Evolutionary conservation across 2,113 vertebrate species (phyloP).

Genomic region (Nyctibius bracteatus): DNA sequence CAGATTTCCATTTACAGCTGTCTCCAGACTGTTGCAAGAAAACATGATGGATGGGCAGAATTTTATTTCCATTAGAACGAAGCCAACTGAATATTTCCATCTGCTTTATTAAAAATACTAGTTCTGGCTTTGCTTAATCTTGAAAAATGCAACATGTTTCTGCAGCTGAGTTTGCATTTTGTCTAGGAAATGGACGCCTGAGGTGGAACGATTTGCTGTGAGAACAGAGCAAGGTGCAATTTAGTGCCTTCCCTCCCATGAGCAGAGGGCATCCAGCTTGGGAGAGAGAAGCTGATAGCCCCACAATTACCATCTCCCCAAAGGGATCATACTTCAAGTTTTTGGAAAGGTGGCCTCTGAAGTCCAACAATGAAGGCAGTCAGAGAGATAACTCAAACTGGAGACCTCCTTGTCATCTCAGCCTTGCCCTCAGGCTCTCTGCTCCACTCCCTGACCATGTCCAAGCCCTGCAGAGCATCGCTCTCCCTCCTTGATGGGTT

Average conservation of each 20-base stretch:
- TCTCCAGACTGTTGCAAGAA: background rate
- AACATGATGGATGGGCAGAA: conserved; percentile 36
- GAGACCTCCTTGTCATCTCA: background rate
- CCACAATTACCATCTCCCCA: background rate
- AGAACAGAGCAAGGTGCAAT: background rate
- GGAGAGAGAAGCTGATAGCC: background rate
- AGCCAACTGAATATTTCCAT: conserved; percentile 32
- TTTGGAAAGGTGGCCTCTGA: background rate
- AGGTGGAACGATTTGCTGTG: background rate
- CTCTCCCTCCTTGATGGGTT: background rate
- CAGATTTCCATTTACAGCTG: background rate
- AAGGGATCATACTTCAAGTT: background rate
- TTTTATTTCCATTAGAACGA: conserved; percentile 12
- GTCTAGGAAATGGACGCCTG: background rate
- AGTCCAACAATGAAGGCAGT: background rate
- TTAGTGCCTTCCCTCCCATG: background rate
- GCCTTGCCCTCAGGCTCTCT: background rate
- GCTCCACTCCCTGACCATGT: background rate
- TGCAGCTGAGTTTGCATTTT: conserved; percentile 33
- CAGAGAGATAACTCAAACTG: background rate
- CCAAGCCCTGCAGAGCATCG: background rate
- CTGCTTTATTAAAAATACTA: conserved; percentile 32
- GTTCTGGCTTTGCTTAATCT: conserved; percentile 8
- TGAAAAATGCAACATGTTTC: conserved; percentile 24
- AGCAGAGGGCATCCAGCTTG: background rate